phyloP scores from a whole-genome alignment of 2,113 vertebrate genomes.

The Holacanthus passer region DNA sequence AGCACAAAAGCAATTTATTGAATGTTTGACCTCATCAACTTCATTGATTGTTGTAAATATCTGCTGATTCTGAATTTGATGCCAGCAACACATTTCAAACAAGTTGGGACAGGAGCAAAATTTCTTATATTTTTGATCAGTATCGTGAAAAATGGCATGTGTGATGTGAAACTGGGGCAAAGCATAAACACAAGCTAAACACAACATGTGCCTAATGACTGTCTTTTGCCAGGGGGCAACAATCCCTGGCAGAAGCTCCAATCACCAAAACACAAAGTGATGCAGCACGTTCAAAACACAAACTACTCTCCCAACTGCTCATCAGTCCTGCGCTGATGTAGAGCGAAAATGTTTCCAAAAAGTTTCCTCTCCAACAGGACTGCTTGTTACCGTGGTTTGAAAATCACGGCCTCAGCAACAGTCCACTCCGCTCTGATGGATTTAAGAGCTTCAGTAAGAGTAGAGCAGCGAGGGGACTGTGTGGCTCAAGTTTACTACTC shows the following conservation, averaged over 20 bases:
- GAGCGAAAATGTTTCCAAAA: background rate
- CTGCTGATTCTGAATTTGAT: too few relatives aligned
- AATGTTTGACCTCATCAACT: too few relatives aligned
- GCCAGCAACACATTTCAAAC: too few relatives aligned
- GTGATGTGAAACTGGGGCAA: too few relatives aligned
- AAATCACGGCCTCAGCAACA: background rate
- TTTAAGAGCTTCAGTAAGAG: constrained; percentile 1
- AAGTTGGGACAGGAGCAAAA: too few relatives aligned
- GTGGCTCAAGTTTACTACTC: background rate
- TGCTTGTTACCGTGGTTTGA: background rate
- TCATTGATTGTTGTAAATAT: too few relatives aligned
- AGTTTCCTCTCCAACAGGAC: background rate
- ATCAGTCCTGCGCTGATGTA: background rate
- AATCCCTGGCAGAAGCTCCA: too few relatives aligned
- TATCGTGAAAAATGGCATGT: too few relatives aligned
- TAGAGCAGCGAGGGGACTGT: background rate
- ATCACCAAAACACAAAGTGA: background rate
- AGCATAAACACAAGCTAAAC: too few relatives aligned
- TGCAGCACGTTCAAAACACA: background rate
- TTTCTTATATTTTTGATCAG: too few relatives aligned
- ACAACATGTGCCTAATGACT: background rate
- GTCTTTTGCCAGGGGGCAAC: background rate
- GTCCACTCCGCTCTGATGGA: background rate
- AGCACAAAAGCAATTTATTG: too few relatives aligned
- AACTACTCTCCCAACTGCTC: background rate